Evolutionary conservation across 2,113 vertebrate genomes (phyloP), one percentile per base, ranked within the genome.

Genomic region (Misgurnus mizolepis): DNA sequence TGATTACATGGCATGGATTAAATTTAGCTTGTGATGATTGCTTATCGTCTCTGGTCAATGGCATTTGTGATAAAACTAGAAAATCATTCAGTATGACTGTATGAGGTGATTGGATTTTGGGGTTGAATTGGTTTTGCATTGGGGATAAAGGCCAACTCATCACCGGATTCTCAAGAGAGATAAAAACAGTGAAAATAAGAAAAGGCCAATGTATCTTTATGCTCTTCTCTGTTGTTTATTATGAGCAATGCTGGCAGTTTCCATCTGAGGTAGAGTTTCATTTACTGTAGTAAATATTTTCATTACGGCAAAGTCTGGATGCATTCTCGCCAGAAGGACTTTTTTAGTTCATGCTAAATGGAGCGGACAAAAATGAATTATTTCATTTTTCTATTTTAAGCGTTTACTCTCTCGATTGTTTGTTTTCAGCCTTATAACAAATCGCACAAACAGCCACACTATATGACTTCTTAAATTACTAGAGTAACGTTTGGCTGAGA

Each of bases 201-300:
- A 69, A 18, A 34, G 49, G 39, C 47, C 74, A 68, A 68, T 73
- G n/a, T 47, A 53, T 73, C 67, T 70, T 70, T 66, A 6, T 47
- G 60, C 45, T 69, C n/a, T 14, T 82, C 78, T 62, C n/a, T 41
- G 6, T 56, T 77, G 56, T 80, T 73, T 78, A 70, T 73, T 78
- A 70, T 71, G 62, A 55, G 53, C 50, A 67, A 47, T n/a, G 75
- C 27, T 67, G 64, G 55, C 58, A 72, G 53, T 56, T 41, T 83
- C 41, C 50, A 71, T 73, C 71, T 82, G 39, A 71, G 76, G 72
- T 80, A 70, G 71, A 58, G 62, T 56, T 86, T 82, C 65, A 82
- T 85, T 83, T 82, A 34, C 27, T 34, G 27, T 34, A 50, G 79
- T 85, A 85, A 82, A 87, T 83, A 83, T 78, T 87, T 83, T 80